A percentile compares a stretch with the other conserved stretches of the same genome.
Conservation (phyloP, 2,113 vertebrate species). For the Siniperca knerii region DNA sequence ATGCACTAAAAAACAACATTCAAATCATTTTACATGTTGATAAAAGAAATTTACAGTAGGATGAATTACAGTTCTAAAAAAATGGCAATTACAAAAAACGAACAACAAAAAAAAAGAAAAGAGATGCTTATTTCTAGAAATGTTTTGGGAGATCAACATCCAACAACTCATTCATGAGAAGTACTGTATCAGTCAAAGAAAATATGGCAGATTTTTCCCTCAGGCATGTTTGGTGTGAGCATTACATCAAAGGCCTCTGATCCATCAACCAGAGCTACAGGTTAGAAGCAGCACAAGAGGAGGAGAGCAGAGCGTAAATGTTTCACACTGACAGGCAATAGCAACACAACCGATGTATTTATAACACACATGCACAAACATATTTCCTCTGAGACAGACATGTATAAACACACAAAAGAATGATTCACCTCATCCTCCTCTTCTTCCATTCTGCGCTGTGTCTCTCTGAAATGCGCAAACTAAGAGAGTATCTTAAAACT, state of each 20-base stretch:
- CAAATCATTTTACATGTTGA: background rate
- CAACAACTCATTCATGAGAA: background rate
- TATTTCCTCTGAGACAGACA: conserved; percentile 1
- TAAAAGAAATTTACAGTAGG: background rate
- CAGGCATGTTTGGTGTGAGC: background rate
- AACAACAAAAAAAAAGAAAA: background rate
- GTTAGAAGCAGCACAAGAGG: conserved; percentile 16
- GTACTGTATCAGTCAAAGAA: background rate
- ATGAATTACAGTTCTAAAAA: background rate
- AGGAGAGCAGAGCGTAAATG: background rate
- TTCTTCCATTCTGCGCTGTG: conserved; percentile 68
- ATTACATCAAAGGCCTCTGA: background rate
- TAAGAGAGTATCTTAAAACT: conserved; percentile 15
- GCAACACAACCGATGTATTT: conserved; percentile 3
- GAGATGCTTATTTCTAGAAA: background rate
- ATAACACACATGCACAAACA: conserved; percentile 9
- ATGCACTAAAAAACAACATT: background rate
- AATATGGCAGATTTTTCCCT: background rate
- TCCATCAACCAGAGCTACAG: conserved; percentile 26
- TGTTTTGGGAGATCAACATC: background rate
- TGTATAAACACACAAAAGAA: conserved; percentile 21
- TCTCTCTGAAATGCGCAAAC: background rate
- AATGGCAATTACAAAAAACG: background rate
- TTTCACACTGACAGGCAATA: conserved; percentile 5
- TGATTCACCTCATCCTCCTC: conserved; percentile 76